Base-by-base conservation (phyloP, 2,797 vertebrate species). In the Eulemur albifrons region DNA sequence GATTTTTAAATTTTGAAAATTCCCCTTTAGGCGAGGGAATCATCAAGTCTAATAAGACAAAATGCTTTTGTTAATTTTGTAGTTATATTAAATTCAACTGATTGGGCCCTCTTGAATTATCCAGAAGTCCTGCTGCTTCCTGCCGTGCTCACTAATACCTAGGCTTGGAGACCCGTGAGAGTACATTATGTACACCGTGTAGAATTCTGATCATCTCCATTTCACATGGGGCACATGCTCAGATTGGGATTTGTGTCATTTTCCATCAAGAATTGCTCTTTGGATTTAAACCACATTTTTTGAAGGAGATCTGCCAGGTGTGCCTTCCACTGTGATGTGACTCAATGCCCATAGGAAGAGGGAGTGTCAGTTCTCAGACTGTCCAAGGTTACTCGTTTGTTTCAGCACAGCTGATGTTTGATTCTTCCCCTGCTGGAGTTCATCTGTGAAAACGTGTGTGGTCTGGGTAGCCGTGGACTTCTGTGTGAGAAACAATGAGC, bases 21-120 rank as follows among this genome's bases (percentile, higher is more conserved):
- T 69, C 7, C 13, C 32, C 25, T 75, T 32, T 61, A 92, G 61
- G 4, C 15, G 8, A 63, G 35, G 17, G 5, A 77, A 12, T 48
- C 21, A 73, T 69, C 15, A 5, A 48, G 15, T 92, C 43, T 69
- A 69, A 43, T 69, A 52, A 85, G 59, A 92, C 61, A 79, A 79
- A 76, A 59, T 72, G 10, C 0, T 25, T 86, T 91, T 27, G 1
- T n/a, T 67, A 73, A 38, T 25, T 83, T 88, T 69, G 40, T 81
- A 50, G 18, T 88, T 92, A 38, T 57, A 23, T 85, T 61, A 25
- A 77, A 88, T 90, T 81, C 63, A 72, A 63, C 69, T 77, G 27
- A 88, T 30, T 85, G 67, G 21, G 18, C 9, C 13, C 13, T 88
- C 73, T 88, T 54, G 73, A 85, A 73, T 88, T 91, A 45, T 72